These are phyloP conservation scores for Ceyx erithaca DNA, from an alignment of 2,797 vertebrate genomes.

Conservation along the genomic window DNA sequence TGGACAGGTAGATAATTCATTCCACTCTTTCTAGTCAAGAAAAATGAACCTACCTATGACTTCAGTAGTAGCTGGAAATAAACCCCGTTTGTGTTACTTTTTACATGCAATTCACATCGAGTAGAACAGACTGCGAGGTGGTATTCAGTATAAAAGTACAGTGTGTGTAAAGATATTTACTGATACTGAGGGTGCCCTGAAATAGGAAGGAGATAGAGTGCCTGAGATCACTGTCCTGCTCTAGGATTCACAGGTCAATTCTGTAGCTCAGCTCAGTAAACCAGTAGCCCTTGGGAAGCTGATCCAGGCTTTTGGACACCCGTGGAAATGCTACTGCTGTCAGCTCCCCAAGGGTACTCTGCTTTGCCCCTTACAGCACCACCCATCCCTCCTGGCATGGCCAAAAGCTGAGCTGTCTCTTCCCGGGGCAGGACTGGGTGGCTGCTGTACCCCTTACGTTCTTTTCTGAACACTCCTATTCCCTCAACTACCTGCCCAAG, in stretches of 20 bases:
- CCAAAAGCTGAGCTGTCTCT: neutral
- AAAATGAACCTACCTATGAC: neutral
- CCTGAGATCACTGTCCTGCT: neutral
- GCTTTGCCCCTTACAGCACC: neutral
- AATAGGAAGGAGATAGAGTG: neutral
- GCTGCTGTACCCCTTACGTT: neutral
- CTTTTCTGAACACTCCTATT: neutral
- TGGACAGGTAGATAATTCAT: neutral
- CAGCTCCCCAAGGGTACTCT: fast-evolving
- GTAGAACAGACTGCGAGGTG: neutral
- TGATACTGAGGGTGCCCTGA: neutral
- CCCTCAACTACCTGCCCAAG: neutral
- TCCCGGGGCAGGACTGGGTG: neutral
- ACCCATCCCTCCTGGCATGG: fast-evolving
- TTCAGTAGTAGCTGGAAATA: neutral
- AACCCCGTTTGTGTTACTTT: neutral
- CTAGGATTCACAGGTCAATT: neutral
- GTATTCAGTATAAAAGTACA: neutral
- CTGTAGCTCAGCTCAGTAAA: neutral
- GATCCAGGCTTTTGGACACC: neutral
- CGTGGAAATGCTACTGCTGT: neutral
- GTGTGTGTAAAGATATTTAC: neutral
- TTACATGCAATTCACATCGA: fast-evolving
- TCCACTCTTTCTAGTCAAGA: neutral
- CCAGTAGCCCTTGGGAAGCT: neutral